Evolutionary conservation across 1,140 invertebrate genomes (phyloP), one percentile per base, ranked within the genome.

Genomic region (Orchesella cincta): DNA sequence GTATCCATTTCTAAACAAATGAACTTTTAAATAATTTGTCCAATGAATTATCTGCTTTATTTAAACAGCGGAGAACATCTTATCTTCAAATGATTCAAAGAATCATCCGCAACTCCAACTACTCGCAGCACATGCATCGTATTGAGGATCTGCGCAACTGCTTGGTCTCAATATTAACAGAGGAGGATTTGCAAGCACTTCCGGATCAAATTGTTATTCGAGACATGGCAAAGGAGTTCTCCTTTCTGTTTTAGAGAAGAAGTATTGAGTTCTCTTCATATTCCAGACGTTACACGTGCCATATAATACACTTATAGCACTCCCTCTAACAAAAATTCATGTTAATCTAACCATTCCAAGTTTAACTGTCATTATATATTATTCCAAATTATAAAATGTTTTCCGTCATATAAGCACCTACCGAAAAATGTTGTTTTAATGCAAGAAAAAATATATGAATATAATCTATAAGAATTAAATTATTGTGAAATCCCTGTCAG

Each of bases 181-280:
- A 94, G 83, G 93, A 94, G 84, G 88, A 89, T 1, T 88, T 90
- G 18, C 87, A 88, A 75, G 93, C 92, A 83, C 88, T 89, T 76
- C 87, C 88, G 28, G 93, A 94, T 84, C 92, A 93, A 83, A 87
- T 90, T 79, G 86, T 93, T 46, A 91, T 94, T 23, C 87, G 91
- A 57, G 91, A 93, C 79, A 93, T 94, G 75, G 91, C 90, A 78
- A 92, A 93, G 83, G 92, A 93, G 85, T 94, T 94, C 87, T 92
- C 93, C n/a, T 90, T 57, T 34, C 51, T 74, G 1, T 73, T 73
- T 39, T 36, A 51, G 46, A 5, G 5, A 57, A 23, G 23, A 14
- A 57, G 14, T 26, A 46, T 20, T 20, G 8, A 46, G 39, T 46
- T 20, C 20, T 46, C 8, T 12, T 12, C 8, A 12, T 46, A 46